Evolutionary conservation across 2,888 invertebrate genomes (phyloP).

Genomic region (Eubasilissa splendida): DNA sequence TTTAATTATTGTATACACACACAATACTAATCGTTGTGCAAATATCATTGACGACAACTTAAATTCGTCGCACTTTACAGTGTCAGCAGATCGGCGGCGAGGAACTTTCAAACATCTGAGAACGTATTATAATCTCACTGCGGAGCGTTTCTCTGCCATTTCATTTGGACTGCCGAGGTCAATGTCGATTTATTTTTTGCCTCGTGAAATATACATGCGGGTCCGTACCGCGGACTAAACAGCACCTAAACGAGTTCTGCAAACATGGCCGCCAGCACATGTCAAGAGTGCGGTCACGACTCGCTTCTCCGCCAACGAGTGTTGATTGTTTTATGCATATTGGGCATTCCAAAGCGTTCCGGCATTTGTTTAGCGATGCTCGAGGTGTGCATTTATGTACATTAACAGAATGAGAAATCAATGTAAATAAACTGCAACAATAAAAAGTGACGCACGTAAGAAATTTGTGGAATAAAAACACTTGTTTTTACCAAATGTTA

Average conservation of each 20-base stretch:
- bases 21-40: no score
- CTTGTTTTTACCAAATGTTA: no score
- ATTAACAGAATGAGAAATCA: no score
- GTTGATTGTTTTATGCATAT: constrained; percentile 31
- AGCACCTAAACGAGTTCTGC: constrained; percentile 29
- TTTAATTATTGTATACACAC: no score
- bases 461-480: no score
- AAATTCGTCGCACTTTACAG: no score
- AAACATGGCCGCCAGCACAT: constrained; percentile 32
- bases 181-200: constrained; percentile 38
- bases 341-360: constrained; percentile 17
- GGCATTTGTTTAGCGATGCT: constrained; percentile 14
- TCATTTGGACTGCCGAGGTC: constrained; percentile 34
- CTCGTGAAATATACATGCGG: constrained; percentile 4
- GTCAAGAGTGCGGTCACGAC: constrained; percentile 26
- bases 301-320: constrained; percentile 7
- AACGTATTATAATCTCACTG: no score
- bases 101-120: no score
- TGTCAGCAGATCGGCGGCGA: no score
- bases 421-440: no score
- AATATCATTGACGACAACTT: no score
- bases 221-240: constrained; percentile 16
- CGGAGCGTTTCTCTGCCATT: not conserved
- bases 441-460: no score
- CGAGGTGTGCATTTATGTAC: not conserved